phyloP scores from a whole-genome alignment of 2,888 invertebrate genomes.

The Eledone cirrhosa region DNA sequence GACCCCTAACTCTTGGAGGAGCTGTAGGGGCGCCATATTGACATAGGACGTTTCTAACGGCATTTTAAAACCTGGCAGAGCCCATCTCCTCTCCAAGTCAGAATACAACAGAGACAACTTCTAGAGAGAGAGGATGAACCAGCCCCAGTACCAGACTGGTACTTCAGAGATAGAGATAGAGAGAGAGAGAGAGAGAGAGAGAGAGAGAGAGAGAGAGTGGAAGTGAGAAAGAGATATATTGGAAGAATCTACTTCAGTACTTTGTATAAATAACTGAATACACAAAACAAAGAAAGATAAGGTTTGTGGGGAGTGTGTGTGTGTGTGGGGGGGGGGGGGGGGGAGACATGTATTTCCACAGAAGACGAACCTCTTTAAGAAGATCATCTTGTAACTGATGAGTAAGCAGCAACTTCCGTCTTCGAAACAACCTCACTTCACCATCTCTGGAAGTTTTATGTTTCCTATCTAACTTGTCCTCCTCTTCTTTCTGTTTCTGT shows the following conservation, averaged over 20 bases:
- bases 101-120: no score
- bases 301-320: neutral
- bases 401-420: slow-evolving; percentile 85
- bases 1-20: no score
- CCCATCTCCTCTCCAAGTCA: no score
- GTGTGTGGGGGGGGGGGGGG: neutral
- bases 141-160: no score
- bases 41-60: no score
- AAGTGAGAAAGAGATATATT: no score
- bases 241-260: neutral
- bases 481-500: slow-evolving; percentile 87
- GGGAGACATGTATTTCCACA: neutral
- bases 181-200: no score
- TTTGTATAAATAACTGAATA: neutral
- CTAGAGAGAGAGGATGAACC: no score
- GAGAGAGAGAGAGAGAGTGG: no score
- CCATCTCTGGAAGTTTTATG: slow-evolving; percentile 92
- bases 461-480: slow-evolving; percentile 84
- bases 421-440: slow-evolving; percentile 89
- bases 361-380: slow-evolving; percentile 78
- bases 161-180: no score
- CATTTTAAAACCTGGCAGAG: no score
- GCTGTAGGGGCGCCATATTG: no score
- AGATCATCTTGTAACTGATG: slow-evolving; percentile 92
- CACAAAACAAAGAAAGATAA: neutral